Conservation (phyloP, 2,888 invertebrate species). For the Lepetodrilus schrolli region DNA sequence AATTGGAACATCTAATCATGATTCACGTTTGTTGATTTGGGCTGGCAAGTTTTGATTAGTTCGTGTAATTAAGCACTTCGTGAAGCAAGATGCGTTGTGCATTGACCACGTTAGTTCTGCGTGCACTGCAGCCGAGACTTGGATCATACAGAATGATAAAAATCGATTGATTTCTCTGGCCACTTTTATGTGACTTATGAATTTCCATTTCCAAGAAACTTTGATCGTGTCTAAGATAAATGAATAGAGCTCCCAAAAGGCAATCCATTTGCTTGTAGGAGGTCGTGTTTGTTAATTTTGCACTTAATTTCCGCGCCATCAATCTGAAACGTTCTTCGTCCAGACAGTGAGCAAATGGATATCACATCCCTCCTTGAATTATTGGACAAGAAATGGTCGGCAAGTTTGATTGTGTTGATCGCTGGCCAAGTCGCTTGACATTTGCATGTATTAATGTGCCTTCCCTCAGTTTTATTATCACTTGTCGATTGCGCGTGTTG, state of each 20-base stretch:
- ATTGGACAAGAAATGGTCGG: constrained; percentile 18
- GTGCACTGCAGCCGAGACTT: background rate
- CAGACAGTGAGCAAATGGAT: constrained; percentile 10
- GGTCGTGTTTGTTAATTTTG: constrained; percentile 26
- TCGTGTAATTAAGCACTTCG: constrained; percentile 20
- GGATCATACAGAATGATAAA: constrained; percentile 18
- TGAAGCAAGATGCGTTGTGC: background rate
- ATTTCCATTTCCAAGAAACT: constrained; percentile 23
- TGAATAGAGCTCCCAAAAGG: constrained; percentile 19
- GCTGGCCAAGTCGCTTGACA: constrained; percentile 9
- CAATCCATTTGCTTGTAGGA: constrained; percentile 24
- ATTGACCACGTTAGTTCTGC: background rate
- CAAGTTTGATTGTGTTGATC: constrained; percentile 11
- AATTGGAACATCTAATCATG: constrained; percentile 3
- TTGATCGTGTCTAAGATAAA: constrained; percentile 21
- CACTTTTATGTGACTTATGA: constrained; percentile 24
- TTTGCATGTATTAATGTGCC: background rate
- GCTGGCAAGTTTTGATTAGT: constrained; percentile 3
- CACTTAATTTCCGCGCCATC: constrained; percentile 26
- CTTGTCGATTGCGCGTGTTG: constrained; percentile 7
- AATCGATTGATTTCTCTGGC: constrained; percentile 15
- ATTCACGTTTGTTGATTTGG: constrained; percentile 14
- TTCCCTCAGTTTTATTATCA: constrained; percentile 18
- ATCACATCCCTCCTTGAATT: constrained; percentile 5
- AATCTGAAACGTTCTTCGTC: background rate